Conservation (phyloP, 2,797 vertebrate genomes). For the Thamnophis elegans region DNA sequence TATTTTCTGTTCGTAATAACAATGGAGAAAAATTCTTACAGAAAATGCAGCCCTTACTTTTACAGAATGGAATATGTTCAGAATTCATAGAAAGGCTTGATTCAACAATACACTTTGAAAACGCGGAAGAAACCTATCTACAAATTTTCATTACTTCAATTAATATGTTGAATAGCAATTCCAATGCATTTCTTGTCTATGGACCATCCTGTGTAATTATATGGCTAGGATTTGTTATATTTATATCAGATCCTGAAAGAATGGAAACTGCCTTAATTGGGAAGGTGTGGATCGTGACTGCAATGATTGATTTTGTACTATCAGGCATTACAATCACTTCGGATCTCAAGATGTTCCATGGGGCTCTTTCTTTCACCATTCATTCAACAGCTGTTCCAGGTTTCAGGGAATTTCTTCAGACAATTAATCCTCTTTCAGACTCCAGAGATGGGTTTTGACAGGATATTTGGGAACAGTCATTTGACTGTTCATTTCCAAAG, state of each 20-base stretch:
- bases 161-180: too few relatives aligned
- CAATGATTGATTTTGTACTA: background rate
- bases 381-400: background rate
- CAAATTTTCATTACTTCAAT: fast-evolving
- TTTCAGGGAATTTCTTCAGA: background rate
- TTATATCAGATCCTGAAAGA: too few relatives aligned
- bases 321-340: background rate
- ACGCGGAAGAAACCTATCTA: too few relatives aligned
- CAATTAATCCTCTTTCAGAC: background rate
- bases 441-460: background rate
- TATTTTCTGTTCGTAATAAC: too few relatives aligned
- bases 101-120: too few relatives aligned
- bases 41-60: too few relatives aligned
- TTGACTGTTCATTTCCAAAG: too few relatives aligned
- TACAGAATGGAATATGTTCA: too few relatives aligned
- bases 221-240: background rate
- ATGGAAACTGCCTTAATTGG: background rate
- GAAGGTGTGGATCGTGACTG: background rate
- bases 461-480: background rate
- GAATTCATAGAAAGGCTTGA: fast-evolving
- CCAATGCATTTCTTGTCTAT: too few relatives aligned
- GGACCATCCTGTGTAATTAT: background rate
- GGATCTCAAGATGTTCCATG: background rate
- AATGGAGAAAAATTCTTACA: too few relatives aligned
- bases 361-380: background rate